These are phyloP conservation scores for Cactoblastis cactorum DNA, from an alignment of 2,888 invertebrate genomes.

Conservation along the genomic window DNA sequence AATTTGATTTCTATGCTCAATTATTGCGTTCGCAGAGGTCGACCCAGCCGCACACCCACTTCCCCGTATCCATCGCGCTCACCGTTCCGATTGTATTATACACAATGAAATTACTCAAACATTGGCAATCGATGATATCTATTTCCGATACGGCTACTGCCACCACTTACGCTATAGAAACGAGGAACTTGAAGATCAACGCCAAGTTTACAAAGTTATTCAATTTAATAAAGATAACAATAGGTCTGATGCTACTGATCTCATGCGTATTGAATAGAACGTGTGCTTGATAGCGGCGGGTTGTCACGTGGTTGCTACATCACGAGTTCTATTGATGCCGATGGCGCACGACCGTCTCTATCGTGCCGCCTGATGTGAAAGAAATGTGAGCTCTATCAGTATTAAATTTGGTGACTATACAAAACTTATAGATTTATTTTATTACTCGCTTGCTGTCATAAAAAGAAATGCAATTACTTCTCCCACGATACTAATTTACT, in stretches of 20 bases:
- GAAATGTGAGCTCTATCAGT: constrained; percentile 36
- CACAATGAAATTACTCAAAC: constrained; percentile 30
- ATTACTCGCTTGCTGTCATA: constrained; percentile 22
- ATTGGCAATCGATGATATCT: constrained; percentile 24
- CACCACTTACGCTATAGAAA: constrained; percentile 6
- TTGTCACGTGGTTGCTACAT: constrained; percentile 40
- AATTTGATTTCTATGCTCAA: constrained; percentile 80
- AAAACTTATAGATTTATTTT: constrained; percentile 27
- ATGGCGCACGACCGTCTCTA: constrained; percentile 39
- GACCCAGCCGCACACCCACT: constrained; percentile 55
- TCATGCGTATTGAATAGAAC: constrained; percentile 22
- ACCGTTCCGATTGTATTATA: constrained; percentile 38
- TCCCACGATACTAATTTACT: constrained; percentile 22
- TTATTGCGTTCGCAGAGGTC: constrained; percentile 77
- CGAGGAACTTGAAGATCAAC: constrained; percentile 19
- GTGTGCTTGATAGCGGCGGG: constrained; percentile 27
- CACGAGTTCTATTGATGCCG: constrained; percentile 45
- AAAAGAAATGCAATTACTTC: constrained; percentile 26
- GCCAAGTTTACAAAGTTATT: constrained; percentile 14
- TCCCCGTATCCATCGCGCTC: constrained; percentile 44
- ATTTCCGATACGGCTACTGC: constrained; percentile 15
- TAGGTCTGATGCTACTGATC: constrained; percentile 20
- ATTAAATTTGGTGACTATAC: constrained; percentile 34
- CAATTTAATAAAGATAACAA: constrained; percentile 18
- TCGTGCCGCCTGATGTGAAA: constrained; percentile 40